Evolutionary conservation across 2,113 vertebrate species (phyloP), one percentile per base, ranked within the genome.

Genomic region (Pavo muticus): DNA sequence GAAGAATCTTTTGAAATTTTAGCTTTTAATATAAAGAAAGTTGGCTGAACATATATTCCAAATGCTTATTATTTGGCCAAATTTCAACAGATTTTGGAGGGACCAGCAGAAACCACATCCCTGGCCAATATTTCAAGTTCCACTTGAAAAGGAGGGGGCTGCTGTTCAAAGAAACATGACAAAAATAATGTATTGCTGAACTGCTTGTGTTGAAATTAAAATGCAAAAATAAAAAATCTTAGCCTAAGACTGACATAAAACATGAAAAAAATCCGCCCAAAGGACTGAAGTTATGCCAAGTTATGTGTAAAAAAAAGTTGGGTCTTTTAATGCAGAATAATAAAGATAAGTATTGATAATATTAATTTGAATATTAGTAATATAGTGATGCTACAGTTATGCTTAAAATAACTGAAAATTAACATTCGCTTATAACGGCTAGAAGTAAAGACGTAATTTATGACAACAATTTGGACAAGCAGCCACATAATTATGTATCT

Each of bases 401-500:
- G 3, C 13, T 25, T 68, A 32, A 47, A 82, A 87, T 29, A 90
- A 86, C 19, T 25, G 11, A 63, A 32, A 91, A 80, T 29, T 10
- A 92, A 2, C 39, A 73, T 17, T 67, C 47, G 68, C n/a, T 67
- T 69, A 89, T 19, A 89, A 3, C 67, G 9, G 4, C 11, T 56
- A 74, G 75, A 94, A 90, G 60, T 42, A 92, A 91, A 87, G 40
- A 30, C 40, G 64, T 35, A 21, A 80, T 85, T 86, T 91, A 64
- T 29, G 16, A 85, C 70, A 83, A 60, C 19, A 63, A 11, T 84
- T 63, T 77, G 82, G 64, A 77, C 87, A 93, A 91, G 54, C 42
- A 94, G 54, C 11, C 56, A 83, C 42, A 80, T 91, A 90, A 96
- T 94, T 96, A 92, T 87, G 82, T 94, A 96, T 90, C 78, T 90